phyloP scores from a whole-genome alignment of 2,113 vertebrate genomes.

The Merops nubicus region DNA sequence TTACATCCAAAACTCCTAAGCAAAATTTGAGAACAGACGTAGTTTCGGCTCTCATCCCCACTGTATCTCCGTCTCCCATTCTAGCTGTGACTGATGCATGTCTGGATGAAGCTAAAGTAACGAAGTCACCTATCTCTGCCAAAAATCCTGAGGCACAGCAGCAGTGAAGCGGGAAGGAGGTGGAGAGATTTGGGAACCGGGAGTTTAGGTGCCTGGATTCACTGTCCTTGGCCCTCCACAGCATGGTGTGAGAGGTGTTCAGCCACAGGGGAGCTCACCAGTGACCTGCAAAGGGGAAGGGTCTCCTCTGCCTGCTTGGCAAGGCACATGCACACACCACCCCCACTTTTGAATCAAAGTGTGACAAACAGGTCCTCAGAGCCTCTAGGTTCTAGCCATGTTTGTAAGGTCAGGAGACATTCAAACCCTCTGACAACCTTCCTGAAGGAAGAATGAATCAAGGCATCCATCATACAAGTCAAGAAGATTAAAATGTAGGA shows the following conservation, averaged over 20 bases:
- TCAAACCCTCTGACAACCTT: background rate
- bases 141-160: background rate
- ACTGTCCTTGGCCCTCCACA: too few species aligned
- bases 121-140: background rate
- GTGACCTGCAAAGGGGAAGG: too few species aligned
- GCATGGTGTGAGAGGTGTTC: too few species aligned
- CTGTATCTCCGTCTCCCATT: background rate
- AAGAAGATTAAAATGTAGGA: background rate
- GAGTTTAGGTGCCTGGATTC: too few species aligned
- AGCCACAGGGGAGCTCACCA: too few species aligned
- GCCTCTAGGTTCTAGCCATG: background rate
- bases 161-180: background rate
- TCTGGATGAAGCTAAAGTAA: background rate
- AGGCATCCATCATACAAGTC: background rate
- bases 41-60: background rate
- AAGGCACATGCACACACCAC: background rate
- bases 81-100: background rate
- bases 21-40: background rate
- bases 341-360: background rate
- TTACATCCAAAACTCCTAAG: background rate
- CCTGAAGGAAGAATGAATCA: background rate
- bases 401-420: rapidly evolving
- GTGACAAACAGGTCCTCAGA: background rate
- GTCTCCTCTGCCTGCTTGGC: background rate
- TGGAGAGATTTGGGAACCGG: background rate